These are phyloP conservation scores for Melieria omissa DNA, from an alignment of 2,888 invertebrate species.

Conservation along the genomic window DNA sequence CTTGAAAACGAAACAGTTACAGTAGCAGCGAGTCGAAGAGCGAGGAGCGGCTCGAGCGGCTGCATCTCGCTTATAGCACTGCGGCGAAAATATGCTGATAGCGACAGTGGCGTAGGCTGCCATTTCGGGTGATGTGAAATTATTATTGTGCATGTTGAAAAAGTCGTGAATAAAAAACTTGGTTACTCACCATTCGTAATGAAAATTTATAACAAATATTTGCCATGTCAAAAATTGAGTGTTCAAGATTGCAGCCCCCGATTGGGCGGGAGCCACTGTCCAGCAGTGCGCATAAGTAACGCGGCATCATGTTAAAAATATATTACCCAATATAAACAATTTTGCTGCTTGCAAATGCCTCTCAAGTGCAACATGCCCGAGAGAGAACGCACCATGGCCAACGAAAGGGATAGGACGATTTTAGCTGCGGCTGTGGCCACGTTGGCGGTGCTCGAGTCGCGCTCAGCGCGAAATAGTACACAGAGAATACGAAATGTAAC, in stretches of 20 bases:
- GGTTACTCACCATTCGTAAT: not conserved
- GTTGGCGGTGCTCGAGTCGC: constrained; percentile 8
- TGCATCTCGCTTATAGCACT: too few relatives aligned
- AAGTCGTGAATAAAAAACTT: not conserved
- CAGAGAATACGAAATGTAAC: constrained; percentile 48
- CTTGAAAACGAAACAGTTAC: constrained; percentile 16
- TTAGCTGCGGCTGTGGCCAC: not conserved
- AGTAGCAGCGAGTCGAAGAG: constrained; percentile 8
- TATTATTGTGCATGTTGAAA: not conserved
- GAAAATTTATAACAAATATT: not conserved
- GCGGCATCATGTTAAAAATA: not conserved
- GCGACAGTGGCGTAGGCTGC: too few relatives aligned
- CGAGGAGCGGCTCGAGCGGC: too few relatives aligned
- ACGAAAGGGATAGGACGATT: not conserved
- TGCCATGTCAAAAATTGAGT: too few relatives aligned
- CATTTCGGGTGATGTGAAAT: too few relatives aligned
- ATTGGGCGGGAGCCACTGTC: not conserved
- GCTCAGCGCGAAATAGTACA: constrained; percentile 32
- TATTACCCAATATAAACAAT: constrained; percentile 17
- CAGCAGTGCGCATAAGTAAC: not conserved
- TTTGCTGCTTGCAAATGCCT: constrained; percentile 1
- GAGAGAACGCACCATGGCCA: constrained; percentile 1
- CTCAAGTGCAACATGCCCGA: not conserved
- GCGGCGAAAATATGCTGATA: too few relatives aligned
- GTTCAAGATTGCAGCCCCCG: too few relatives aligned